A percentile compares a stretch with the other conserved stretches of the same genome.
Evolutionary conservation across 2,888 invertebrate genomes (phyloP).

Genomic region (Halocaridina rubra): DNA sequence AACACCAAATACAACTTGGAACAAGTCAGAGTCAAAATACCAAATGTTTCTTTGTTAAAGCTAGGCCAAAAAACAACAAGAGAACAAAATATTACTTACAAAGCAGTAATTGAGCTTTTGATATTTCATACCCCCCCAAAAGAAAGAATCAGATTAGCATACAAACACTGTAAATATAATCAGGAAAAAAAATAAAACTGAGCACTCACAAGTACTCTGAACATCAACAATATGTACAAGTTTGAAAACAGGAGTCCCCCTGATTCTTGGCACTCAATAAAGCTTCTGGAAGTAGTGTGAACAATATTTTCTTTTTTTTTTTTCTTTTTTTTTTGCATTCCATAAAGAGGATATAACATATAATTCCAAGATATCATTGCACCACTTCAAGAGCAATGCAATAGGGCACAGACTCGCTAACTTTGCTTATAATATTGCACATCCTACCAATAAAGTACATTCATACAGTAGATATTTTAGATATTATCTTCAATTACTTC

Average conservation of each 20-base stretch:
- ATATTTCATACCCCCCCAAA: neutral
- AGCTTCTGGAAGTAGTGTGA: constrained; percentile 25
- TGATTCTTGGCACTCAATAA: constrained; percentile 46
- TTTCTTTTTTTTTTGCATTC: neutral
- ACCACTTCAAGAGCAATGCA: neutral
- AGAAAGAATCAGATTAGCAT: neutral
- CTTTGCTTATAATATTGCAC: neutral
- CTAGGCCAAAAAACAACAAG: too few species aligned
- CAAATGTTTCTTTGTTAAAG: too few species aligned
- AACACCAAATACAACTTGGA: too few species aligned
- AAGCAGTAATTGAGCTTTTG: too few species aligned
- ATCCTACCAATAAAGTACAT: neutral
- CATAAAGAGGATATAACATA: neutral
- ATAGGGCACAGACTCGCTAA: neutral
- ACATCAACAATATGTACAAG: constrained; percentile 58
- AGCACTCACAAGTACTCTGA: too few species aligned
- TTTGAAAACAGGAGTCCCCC: constrained; percentile 37
- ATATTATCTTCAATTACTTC: neutral
- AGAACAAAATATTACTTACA: too few species aligned
- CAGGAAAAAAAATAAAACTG: too few species aligned
- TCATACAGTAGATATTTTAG: too few species aligned
- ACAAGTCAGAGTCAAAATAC: too few species aligned
- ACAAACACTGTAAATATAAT: neutral
- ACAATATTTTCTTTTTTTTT: neutral
- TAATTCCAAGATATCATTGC: constrained; percentile 18